Evolutionary conservation across 2,888 invertebrate genomes (phyloP).

Genomic region (Morpho deidamia): DNA sequence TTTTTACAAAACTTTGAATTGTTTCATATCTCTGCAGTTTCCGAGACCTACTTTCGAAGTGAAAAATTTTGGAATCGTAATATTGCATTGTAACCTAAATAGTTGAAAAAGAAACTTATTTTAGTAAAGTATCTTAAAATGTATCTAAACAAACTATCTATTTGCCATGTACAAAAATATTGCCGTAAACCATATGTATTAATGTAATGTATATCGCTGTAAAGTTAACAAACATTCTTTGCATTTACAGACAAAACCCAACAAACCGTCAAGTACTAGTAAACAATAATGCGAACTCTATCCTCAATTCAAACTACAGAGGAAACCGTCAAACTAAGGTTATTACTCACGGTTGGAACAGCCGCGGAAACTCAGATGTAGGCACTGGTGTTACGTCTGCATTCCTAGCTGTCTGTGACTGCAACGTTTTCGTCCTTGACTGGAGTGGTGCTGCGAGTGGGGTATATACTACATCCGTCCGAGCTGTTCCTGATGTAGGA

Average conservation of each 20-base stretch:
- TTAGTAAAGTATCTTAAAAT: no score
- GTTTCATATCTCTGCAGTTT: no score
- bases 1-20: no score
- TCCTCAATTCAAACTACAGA: slow-evolving; percentile 38
- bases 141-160: no score
- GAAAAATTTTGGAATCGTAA: no score
- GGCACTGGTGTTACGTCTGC: slow-evolving; percentile 38
- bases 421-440: slow-evolving; percentile 54
- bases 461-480: slow-evolving; percentile 35
- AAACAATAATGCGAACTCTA: slow-evolving; percentile 34
- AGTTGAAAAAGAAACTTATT: no score
- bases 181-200: no score
- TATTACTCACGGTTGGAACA: slow-evolving; percentile 35
- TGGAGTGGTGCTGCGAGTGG: slow-evolving; percentile 43
- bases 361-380: slow-evolving; percentile 30
- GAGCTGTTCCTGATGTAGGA: slow-evolving; percentile 44
- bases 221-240: no score
- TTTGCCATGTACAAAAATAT: no score
- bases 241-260: slow-evolving; percentile 34
- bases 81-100: no score
- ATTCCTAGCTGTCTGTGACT: slow-evolving; percentile 32
- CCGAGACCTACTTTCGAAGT: no score
- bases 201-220: no score
- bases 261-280: slow-evolving; percentile 34
- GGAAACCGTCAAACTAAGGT: slow-evolving; percentile 30